Percentiles rank a stretch among this genome's conserved stretches.
Conservation (phyloP, 2,113 vertebrate species). For the Stercorarius parasiticus region DNA sequence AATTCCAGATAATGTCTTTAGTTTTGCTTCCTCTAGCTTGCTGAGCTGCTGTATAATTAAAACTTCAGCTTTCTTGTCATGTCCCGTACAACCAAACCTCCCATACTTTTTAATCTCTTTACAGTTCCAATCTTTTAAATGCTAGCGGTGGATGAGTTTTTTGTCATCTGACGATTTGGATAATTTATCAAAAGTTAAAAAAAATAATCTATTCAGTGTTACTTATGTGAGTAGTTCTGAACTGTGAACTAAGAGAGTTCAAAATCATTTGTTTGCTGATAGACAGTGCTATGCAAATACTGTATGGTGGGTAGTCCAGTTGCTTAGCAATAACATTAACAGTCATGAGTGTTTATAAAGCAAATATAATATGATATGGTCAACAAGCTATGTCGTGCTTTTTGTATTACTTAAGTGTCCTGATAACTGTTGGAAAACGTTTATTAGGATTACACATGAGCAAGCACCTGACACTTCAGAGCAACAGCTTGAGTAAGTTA, state of each 20-base stretch:
- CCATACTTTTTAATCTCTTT: neutral
- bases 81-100: neutral
- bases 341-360: conserved; percentile 55
- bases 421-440: conserved; percentile 45
- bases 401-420: conserved; percentile 43
- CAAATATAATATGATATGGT: conserved; percentile 46
- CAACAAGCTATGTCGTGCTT: conserved; percentile 54
- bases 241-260: neutral
- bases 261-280: neutral
- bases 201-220: neutral
- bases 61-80: neutral
- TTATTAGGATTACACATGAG: conserved; percentile 26
- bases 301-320: neutral
- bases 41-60: neutral
- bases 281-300: conserved; percentile 15
- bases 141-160: neutral
- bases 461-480: conserved; percentile 39
- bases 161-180: neutral
- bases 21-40: neutral
- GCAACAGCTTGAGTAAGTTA: conserved; percentile 41
- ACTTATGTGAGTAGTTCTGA: neutral
- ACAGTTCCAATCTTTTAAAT: neutral
- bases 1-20: neutral
- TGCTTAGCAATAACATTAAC: conserved; percentile 58
- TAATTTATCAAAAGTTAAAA: neutral